Conservation (phyloP, 2,888 invertebrate genomes). For the Pyrochroa serraticornis region DNA sequence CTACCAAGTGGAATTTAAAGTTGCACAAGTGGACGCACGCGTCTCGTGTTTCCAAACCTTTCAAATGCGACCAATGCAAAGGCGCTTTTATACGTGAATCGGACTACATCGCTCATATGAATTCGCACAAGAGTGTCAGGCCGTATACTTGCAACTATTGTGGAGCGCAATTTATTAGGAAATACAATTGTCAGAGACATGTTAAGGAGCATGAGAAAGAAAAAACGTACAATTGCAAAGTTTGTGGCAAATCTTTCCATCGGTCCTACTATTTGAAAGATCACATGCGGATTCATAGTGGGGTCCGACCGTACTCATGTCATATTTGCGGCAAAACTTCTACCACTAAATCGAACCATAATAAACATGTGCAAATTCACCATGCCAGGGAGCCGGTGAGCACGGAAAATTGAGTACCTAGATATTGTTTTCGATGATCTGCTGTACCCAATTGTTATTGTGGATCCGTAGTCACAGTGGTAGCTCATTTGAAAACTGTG, state of each 20-base stretch:
- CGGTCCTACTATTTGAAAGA: constrained; percentile 86
- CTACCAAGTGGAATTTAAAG: constrained; percentile 89
- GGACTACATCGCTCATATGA: constrained; percentile 83
- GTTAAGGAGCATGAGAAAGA: constrained; percentile 82
- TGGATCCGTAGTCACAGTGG: not conserved
- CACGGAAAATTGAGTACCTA: constrained; percentile 70
- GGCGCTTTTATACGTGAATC: constrained; percentile 83
- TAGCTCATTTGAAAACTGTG: constrained; percentile 11
- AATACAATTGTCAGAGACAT: constrained; percentile 87
- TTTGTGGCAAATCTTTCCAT: constrained; percentile 85
- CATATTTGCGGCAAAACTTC: constrained; percentile 89
- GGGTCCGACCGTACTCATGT: constrained; percentile 80
- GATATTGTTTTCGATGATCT: constrained; percentile 32
- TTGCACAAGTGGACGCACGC: constrained; percentile 90
- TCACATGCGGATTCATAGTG: constrained; percentile 85
- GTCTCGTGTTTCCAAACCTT: constrained; percentile 81
- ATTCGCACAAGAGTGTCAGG: constrained; percentile 81
- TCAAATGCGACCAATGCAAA: constrained; percentile 82
- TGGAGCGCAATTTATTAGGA: constrained; percentile 86
- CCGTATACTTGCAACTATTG: constrained; percentile 91
- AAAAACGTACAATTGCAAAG: constrained; percentile 75
- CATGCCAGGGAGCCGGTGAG: constrained; percentile 87
- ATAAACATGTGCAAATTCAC: constrained; percentile 88
- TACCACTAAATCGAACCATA: constrained; percentile 88
- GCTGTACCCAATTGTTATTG: not conserved